A percentile compares a stretch with the other conserved stretches of the same genome.
phyloP scores from a whole-genome alignment of 2,888 invertebrate species.

The Caenorhabditis uteleia region DNA sequence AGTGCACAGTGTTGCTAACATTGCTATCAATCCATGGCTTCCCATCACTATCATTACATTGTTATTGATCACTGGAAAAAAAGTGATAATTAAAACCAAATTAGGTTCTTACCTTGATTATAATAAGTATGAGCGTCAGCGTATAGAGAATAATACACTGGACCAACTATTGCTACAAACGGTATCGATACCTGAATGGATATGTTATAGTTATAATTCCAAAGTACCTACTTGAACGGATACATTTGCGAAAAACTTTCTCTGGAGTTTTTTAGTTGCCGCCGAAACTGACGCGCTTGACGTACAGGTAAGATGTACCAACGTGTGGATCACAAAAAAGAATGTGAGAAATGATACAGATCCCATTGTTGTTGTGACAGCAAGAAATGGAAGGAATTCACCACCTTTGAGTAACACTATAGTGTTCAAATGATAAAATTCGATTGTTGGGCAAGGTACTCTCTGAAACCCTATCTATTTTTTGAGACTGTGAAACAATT shows the following conservation, averaged over 20 bases:
- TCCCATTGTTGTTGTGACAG: background rate
- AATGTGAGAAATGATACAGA: slow-evolving; percentile 2
- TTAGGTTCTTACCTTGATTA: slow-evolving; percentile 16
- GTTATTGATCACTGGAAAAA: slow-evolving; percentile 14
- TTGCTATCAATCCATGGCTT: slow-evolving; percentile 6
- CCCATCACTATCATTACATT: slow-evolving; percentile 14
- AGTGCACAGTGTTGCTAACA: slow-evolving; percentile 8
- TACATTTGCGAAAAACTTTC: slow-evolving; percentile 16
- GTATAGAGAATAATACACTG: slow-evolving; percentile 12
- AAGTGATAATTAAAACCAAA: too few relatives aligned
- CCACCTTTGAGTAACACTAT: slow-evolving; percentile 19
- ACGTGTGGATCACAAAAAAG: slow-evolving; percentile 11
- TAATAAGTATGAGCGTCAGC: slow-evolving; percentile 18
- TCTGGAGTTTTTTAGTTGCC: slow-evolving; percentile 13
- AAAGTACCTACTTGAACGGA: slow-evolving; percentile 17
- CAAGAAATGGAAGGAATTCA: slow-evolving; percentile 15
- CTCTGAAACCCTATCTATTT: slow-evolving; percentile 8
- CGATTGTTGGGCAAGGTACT: slow-evolving; percentile 23
- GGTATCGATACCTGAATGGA: too few relatives aligned
- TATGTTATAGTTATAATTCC: too few relatives aligned
- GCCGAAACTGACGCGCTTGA: slow-evolving; percentile 4
- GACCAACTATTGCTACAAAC: background rate
- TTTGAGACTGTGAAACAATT: background rate
- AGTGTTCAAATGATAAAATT: slow-evolving; percentile 13
- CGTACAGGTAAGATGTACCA: slow-evolving; percentile 10